Conservation (phyloP, 2,888 invertebrate genomes). For the Acleris laterana region DNA sequence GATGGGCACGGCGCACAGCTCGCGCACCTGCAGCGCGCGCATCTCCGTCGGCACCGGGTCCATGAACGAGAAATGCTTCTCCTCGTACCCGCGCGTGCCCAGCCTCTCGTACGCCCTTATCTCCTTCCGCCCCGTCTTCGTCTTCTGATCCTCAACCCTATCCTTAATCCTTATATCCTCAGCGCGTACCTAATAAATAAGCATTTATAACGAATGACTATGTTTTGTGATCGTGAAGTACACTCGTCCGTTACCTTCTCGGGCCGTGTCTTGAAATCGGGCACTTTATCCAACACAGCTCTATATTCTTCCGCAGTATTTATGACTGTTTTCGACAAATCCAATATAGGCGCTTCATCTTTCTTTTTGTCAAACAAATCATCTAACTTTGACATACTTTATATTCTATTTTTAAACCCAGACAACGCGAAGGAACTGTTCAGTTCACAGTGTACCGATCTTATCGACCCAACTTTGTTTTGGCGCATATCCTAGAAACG, state of each 20-base stretch:
- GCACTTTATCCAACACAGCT: conserved; percentile 92
- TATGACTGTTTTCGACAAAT: conserved; percentile 91
- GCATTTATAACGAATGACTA: too few relatives aligned
- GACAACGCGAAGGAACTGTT: conserved; percentile 24
- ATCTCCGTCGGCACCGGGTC: conserved; percentile 94
- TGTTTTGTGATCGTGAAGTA: neutral
- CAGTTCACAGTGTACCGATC: conserved; percentile 33
- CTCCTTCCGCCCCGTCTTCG: conserved; percentile 90
- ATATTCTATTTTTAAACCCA: conserved; percentile 22
- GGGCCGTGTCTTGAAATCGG: conserved; percentile 94
- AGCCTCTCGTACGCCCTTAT: conserved; percentile 86
- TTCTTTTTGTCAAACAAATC: conserved; percentile 94
- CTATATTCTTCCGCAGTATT: conserved; percentile 93
- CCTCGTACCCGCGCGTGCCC: conserved; percentile 85
- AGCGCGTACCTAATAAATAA: conserved; percentile 84
- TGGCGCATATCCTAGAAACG: conserved; percentile 55
- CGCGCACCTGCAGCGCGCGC: conserved; percentile 89
- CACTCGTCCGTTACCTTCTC: conserved; percentile 86
- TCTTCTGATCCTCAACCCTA: conserved; percentile 87
- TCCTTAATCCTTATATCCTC: conserved; percentile 92
- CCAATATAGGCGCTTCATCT: conserved; percentile 92
- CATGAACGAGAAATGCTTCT: conserved; percentile 81
- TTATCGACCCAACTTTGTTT: conserved; percentile 65
- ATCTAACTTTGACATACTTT: conserved; percentile 88
- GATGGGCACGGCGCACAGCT: conserved; percentile 93